Conservation (phyloP, 2,888 invertebrate genomes). For the Zonitis immaculata region DNA sequence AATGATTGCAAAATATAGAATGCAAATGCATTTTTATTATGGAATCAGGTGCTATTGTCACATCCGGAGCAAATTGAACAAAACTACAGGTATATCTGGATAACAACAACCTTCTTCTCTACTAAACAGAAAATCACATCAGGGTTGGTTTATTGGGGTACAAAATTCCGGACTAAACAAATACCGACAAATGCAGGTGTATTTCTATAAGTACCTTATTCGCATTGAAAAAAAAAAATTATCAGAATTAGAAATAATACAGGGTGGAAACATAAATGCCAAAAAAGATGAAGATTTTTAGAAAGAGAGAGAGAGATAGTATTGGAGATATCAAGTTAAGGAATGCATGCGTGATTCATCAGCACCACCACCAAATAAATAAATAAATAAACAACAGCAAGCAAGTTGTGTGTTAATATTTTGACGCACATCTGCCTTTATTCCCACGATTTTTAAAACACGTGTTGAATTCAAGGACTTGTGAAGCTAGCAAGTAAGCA, state of each 20-base stretch:
- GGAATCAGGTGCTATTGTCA: no score
- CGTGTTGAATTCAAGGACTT: slow-evolving; percentile 34
- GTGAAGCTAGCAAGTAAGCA: no score
- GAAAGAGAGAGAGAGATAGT: slow-evolving; percentile 6
- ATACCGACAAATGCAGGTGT: background rate
- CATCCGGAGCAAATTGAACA: no score
- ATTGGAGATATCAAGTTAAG: slow-evolving; percentile 5
- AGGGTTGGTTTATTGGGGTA: no score
- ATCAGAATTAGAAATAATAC: background rate
- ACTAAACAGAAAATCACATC: no score
- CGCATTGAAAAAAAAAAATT: background rate
- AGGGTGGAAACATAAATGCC: background rate
- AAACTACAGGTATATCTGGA: background rate
- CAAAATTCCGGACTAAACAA: background rate
- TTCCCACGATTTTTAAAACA: slow-evolving; percentile 46
- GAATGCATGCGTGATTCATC: slow-evolving; percentile 29
- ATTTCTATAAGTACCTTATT: background rate
- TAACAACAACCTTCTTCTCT: no score
- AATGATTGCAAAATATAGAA: no score
- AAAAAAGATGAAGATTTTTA: background rate
- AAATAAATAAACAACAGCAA: no score
- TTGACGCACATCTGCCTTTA: slow-evolving; percentile 44
- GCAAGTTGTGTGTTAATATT: background rate
- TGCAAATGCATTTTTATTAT: background rate
- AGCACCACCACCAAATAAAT: slow-evolving; percentile 21